Conservation (phyloP, 2,797 vertebrate genomes). For the Pseudomugil tenellus region DNA sequence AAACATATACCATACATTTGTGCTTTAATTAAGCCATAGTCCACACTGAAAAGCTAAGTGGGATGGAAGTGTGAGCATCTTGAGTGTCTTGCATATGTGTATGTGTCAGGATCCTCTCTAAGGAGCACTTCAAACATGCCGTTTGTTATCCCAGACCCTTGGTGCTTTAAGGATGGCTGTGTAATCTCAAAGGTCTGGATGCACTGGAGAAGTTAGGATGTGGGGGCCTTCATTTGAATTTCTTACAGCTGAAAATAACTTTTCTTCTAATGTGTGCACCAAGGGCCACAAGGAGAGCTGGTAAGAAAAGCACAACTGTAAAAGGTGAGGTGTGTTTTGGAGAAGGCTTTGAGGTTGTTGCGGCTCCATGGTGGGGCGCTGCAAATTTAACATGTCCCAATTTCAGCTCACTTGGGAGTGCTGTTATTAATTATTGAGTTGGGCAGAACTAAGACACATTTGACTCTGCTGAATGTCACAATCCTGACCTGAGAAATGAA, state of each 20-base stretch:
- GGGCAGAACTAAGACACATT: constrained; percentile 90
- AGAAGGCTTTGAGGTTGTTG: constrained; percentile 67
- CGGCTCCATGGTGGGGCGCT: constrained; percentile 72
- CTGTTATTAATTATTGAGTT: constrained; percentile 97
- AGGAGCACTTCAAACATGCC: constrained; percentile 86
- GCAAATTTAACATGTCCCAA: constrained; percentile 94
- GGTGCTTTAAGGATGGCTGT: constrained; percentile 82
- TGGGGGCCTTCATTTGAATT: constrained; percentile 92
- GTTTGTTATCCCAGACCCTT: constrained; percentile 85
- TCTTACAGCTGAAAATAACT: constrained; percentile 91
- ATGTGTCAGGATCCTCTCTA: constrained; percentile 66
- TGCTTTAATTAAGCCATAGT: constrained; percentile 84
- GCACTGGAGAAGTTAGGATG: constrained; percentile 87
- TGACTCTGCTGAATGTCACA: constrained; percentile 88
- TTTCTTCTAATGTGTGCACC: constrained; percentile 74
- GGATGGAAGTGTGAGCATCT: constrained; percentile 57
- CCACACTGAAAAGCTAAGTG: constrained; percentile 64
- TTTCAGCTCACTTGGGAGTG: constrained; percentile 95
- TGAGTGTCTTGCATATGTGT: constrained; percentile 36
- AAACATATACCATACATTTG: constrained; percentile 81
- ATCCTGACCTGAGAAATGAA: constrained; percentile 89
- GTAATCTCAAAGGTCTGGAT: constrained; percentile 82
- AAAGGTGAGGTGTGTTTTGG: constrained; percentile 86
- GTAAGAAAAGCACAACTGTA: constrained; percentile 71
- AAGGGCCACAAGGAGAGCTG: constrained; percentile 60